Base-by-base conservation (phyloP, 2,113 vertebrate species). In the Symphodus melops region DNA sequence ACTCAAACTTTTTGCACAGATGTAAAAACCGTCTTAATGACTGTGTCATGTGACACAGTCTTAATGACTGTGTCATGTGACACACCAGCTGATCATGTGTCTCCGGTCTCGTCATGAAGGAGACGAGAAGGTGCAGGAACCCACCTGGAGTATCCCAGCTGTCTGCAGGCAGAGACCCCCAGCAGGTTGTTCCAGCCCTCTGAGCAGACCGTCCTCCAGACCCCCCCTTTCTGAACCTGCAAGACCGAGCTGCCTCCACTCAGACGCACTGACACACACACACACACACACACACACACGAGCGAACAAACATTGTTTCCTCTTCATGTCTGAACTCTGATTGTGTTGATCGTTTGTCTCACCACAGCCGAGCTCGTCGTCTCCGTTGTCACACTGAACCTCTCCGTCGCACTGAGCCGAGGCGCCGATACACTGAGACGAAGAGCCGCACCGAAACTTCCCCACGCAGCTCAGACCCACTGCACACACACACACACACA, bases 331-430 rank as follows among this genome's bases (percentile, higher is more conserved):
- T n/a, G n/a, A n/a, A n/a, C n/a, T n/a, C n/a, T n/a, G n/a, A n/a
- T n/a, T n/a, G 14, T 56, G 42, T 14, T 61, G 5, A 25, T 48
- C 65, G 61, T 64, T 37, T 14, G 16, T 68, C 88, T 83, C 62
- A 94, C 94, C 94, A 79, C 94, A 95, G 87, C 92, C 90, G 0
- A 94, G 91, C 70, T 95, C 94, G 20, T 95, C 94, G 68, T 93
- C 93, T 19, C 92, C 92, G 8, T 90, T 72, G 48, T 90, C 87
- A 81, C 94, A 95, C 75, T 95, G 75, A 8, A 72, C 9, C 5
- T 77, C 53, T 37, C 94, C 93, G n/a, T 95, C 93, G 65, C 94
- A 95, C 73, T 87, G 90, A 9, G 85, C 81, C 0, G 75, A 86
- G 11, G 44, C 53, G 13, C 84, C 88, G 81, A 95, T 88, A 68